phyloP scores from a whole-genome alignment of 2,888 invertebrate species.

The Epirrhoe alternata region DNA sequence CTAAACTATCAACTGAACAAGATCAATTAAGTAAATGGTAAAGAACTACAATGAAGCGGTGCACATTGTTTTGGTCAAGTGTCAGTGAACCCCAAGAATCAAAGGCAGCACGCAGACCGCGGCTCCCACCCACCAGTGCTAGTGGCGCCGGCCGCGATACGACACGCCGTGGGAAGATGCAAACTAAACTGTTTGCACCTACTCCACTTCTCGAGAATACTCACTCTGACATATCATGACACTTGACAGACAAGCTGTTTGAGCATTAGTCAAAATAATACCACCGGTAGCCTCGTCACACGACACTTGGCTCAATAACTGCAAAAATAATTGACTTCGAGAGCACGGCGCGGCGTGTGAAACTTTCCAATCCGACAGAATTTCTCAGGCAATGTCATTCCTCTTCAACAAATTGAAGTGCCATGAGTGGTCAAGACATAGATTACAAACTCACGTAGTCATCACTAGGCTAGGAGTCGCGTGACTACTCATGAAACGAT shows the following conservation, averaged over 20 bases:
- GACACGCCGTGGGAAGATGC: constrained; percentile 55
- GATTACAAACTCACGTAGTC: constrained; percentile 11
- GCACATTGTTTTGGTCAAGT: constrained; percentile 39
- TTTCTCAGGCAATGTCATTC: constrained; percentile 23
- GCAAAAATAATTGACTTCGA: constrained; percentile 33
- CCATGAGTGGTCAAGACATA: constrained; percentile 11
- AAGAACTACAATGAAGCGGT: constrained; percentile 19
- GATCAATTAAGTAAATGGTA: not conserved
- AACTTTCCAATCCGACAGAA: constrained; percentile 30
- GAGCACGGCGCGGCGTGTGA: constrained; percentile 32
- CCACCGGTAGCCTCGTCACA: constrained; percentile 36
- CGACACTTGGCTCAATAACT: constrained; percentile 30
- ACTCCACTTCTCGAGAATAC: constrained; percentile 41
- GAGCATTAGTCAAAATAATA: constrained; percentile 39
- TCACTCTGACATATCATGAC: constrained; percentile 42
- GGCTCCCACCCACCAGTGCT: constrained; percentile 48
- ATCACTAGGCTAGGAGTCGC: constrained; percentile 27
- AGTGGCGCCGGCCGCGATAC: constrained; percentile 38
- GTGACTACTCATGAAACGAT: constrained; percentile 57
- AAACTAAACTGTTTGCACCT: constrained; percentile 47
- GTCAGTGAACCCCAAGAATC: constrained; percentile 45
- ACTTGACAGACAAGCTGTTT: constrained; percentile 37
- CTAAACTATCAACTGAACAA: not conserved
- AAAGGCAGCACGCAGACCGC: constrained; percentile 36
- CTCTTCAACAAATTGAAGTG: constrained; percentile 20